Percentiles rank a stretch among this genome's conserved stretches.
These are phyloP conservation scores for Ichneumon xanthorius DNA, from an alignment of 2,888 invertebrate genomes.

Conservation along the genomic window DNA sequence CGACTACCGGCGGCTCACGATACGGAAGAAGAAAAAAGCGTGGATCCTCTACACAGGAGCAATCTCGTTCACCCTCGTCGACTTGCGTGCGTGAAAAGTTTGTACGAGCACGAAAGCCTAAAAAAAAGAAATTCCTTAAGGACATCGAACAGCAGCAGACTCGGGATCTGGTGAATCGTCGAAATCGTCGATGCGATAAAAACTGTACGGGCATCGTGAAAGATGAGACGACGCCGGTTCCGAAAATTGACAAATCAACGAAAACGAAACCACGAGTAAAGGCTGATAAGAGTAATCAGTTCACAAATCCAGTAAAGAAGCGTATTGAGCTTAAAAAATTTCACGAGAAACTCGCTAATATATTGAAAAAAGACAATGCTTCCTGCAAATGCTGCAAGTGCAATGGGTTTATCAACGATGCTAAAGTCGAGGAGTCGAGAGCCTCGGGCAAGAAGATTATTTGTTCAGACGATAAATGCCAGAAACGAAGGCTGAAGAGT, in stretches of 20 bases:
- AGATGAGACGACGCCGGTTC: background rate
- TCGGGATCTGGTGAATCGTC: constrained; percentile 28
- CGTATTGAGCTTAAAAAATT: constrained; percentile 50
- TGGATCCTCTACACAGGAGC: background rate
- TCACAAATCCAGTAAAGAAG: background rate
- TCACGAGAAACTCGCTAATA: constrained; percentile 57
- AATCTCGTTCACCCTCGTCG: constrained; percentile 24
- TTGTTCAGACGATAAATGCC: constrained; percentile 50
- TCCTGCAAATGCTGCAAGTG: constrained; percentile 61
- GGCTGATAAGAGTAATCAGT: constrained; percentile 27
- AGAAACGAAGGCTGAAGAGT: constrained; percentile 42
- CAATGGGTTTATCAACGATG: background rate
- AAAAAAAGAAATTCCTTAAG: background rate
- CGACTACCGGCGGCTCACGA: background rate
- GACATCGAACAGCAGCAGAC: background rate
- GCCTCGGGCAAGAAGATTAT: constrained; percentile 26
- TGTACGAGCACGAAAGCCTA: background rate
- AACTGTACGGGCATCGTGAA: constrained; percentile 25
- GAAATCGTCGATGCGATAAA: constrained; percentile 30
- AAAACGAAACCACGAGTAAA: constrained; percentile 12
- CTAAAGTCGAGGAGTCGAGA: background rate
- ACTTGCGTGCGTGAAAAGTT: constrained; percentile 24
- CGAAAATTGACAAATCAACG: constrained; percentile 39
- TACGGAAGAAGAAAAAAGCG: constrained; percentile 29
- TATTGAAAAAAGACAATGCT: constrained; percentile 43